Evolutionary conservation across 2,797 vertebrate genomes (phyloP), one percentile per base, ranked within the genome.

Genomic region (Syngnathus rostellatus): DNA sequence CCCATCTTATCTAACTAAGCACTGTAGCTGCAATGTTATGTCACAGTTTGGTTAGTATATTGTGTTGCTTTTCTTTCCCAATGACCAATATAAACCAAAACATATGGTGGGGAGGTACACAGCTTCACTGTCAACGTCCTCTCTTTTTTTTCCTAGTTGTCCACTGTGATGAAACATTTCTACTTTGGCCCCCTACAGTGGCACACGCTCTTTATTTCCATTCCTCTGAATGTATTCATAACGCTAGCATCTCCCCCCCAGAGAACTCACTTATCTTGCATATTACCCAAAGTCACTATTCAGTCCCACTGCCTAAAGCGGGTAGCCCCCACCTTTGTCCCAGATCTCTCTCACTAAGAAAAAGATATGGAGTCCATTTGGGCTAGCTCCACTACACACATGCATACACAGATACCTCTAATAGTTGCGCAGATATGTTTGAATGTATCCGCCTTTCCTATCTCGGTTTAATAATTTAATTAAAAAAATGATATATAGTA

Each of bases 291-390:
- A 68, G 68, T 80, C 77, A 79, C 79, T 84, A 79, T 76, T 72
- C 21, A 64, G 67, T 72, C 74, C 51, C 62, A 19, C 23, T 1
- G 57, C 80, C 82, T 68, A 6, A 68, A 71, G 81, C 78, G 66
- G 23, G 45, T 51, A 67, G 59, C 78, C 77, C 81, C 81, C 79
- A 73, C 70, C 77, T 79, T 81, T 87, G 85, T 88, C 88, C 83
- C 74, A 87, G 72, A 87, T 85, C 83, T 62, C 64, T 79, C 80
- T 80, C 82, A 81, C 83, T 76, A 78, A 83, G 78, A 84, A 43
- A 72, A 87, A 48, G 79, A 69, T 68, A 77, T 65, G 61, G 66
- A 73, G 79, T 86, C 79, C 72, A 80, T 88, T 87, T 81, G 75
- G 75, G 67, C 64, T 72, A 83, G 85, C 80, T 87, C 83, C 81